Evolutionary conservation across 2,888 invertebrate genomes (phyloP), one percentile per base, ranked within the genome.

Genomic region (Acanthacorydalis orientalis): DNA sequence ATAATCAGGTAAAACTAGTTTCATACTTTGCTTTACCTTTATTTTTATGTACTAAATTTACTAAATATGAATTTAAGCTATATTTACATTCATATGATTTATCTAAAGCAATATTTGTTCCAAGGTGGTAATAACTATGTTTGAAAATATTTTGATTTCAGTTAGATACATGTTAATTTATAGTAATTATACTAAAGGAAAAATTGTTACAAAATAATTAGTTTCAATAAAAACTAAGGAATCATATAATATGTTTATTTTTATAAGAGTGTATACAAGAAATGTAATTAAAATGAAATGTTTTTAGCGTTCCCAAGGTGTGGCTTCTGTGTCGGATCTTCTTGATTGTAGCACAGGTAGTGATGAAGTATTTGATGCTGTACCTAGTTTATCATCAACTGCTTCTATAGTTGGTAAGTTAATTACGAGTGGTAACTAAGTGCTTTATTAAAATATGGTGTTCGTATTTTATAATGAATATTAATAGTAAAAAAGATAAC

Each of bases 291-390:
- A 31, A 31, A n/a, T 33, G n/a, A n/a, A 34, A 45, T 31, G 4
- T 45, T 49, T 45, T 8, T 31, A 51, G 51, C 40, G 49, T 31
- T 51, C 49, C 48, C 48, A 46, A 38, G 50, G 46, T 43, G 46
- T 50, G 67, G 65, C 71, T 51, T 73, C 77, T 0, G 74, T 79
- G 53, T 76, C 74, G 52, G 80, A 80, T 66, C 66, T 83, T 53
- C 63, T 83, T 44, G 78, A 83, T 64, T 81, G 79, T 61, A 81
- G 80, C 57, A 72, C 74, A 42, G 77, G 80, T 51, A 81, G 79
- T 57, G 83, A 83, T 61, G 83, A 83, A 59, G 81, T 76, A 51
- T 82, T 81, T 66, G 70, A 70, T 38, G 49, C 53, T 42, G 55
- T 51, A 31, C 62, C 53, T 31, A 53, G 54, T 38, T 51, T 50